phyloP scores from a whole-genome alignment of 2,888 invertebrate species.

The Leptopilina syphax region DNA sequence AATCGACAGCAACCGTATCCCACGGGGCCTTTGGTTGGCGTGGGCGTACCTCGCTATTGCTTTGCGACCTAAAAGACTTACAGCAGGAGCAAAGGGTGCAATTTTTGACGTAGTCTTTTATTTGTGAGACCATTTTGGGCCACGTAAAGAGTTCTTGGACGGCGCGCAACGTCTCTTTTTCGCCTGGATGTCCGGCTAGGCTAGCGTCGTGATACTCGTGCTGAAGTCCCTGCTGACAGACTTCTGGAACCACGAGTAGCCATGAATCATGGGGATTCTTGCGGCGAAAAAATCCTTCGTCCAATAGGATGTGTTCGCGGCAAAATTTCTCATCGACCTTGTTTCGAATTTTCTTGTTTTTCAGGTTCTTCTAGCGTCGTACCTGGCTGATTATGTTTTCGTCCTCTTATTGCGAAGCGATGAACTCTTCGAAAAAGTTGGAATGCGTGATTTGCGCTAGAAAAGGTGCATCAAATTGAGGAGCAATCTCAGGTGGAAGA shows the following conservation, averaged over 20 bases:
- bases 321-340: neutral
- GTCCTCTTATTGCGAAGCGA: neutral
- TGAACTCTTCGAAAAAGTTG: neutral
- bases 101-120: neutral
- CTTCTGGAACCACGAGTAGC: constrained; percentile 30
- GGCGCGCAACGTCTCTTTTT: neutral
- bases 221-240: neutral
- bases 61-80: neutral
- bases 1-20: constrained; percentile 48
- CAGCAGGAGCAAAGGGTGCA: neutral
- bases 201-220: constrained; percentile 14
- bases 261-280: neutral
- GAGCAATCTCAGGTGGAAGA: neutral
- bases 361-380: neutral
- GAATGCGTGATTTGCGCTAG: neutral
- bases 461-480: neutral
- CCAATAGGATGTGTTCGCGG: neutral
- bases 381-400: neutral
- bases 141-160: constrained; percentile 10
- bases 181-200: neutral
- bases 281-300: neutral
- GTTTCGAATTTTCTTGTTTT: neutral
- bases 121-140: neutral
- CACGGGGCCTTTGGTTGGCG: constrained; percentile 44
- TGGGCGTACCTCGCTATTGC: neutral